Conservation (phyloP, 23 tunicate genomes). For the Styela plicata region DNA sequence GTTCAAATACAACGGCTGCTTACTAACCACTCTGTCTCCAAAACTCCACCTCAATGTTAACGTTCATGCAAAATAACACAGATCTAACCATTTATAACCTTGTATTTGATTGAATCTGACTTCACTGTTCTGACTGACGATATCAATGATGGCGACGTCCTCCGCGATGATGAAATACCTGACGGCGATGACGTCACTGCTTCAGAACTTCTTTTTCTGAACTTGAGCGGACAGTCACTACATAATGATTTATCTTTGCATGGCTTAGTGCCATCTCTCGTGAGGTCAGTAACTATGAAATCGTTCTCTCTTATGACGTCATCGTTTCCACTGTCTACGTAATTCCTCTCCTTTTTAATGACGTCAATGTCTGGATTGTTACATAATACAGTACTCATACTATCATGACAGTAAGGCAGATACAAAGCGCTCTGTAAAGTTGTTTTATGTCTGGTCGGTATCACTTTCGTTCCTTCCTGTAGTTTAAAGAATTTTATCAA, state of each 20-base stretch:
- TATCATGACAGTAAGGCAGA: neutral
- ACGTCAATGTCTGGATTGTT: neutral
- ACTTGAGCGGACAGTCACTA: neutral
- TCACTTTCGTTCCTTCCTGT: neutral
- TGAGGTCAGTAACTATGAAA: neutral
- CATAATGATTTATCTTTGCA: neutral
- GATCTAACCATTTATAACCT: neutral
- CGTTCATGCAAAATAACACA: neutral
- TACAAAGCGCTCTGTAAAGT: slow-evolving; percentile 2
- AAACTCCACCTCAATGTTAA: too few species aligned
- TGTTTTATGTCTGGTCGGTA: slow-evolving; percentile 1
- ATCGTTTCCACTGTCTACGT: neutral
- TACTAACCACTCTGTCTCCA: neutral
- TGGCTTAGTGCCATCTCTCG: neutral
- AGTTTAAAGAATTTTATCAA: too few species aligned
- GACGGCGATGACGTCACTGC: too few species aligned
- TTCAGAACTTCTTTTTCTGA: neutral
- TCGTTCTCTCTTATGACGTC: neutral
- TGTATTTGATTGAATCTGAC: neutral
- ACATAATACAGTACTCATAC: neutral
- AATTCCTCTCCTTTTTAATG: neutral
- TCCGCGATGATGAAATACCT: neutral
- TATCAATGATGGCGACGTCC: neutral
- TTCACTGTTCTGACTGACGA: neutral
- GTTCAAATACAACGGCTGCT: neutral